phyloP scores from a whole-genome alignment of 2,113 vertebrate genomes.

The Tenrec ecaudatus region DNA sequence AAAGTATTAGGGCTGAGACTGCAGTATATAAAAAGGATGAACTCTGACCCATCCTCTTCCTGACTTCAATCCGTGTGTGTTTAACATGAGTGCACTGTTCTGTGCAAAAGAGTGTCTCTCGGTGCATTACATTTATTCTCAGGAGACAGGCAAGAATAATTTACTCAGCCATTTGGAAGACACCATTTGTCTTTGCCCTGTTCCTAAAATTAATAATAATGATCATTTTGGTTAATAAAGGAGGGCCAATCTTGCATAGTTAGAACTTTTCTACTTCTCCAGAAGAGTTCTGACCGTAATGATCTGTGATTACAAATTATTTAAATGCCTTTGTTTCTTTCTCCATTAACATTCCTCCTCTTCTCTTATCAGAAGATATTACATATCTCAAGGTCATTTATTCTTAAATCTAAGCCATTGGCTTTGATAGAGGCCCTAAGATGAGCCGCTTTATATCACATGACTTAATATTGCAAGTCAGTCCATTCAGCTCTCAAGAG shows the following conservation, averaged over 20 bases:
- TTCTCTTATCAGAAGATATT: background rate
- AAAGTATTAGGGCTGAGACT: too few species aligned
- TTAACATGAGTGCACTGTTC: too few species aligned
- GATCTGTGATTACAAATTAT: background rate
- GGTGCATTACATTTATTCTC: background rate
- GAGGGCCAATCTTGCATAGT: background rate
- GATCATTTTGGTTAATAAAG: background rate
- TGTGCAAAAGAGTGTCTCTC: too few species aligned
- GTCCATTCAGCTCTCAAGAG: slow-evolving; percentile 28
- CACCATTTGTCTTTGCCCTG: background rate
- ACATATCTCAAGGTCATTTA: background rate
- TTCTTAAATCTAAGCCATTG: background rate
- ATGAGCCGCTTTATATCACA: slow-evolving; percentile 14
- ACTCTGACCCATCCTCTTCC: too few species aligned
- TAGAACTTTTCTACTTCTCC: background rate
- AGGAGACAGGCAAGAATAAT: background rate
- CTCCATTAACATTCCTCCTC: background rate
- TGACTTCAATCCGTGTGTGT: too few species aligned
- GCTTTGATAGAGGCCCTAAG: background rate
- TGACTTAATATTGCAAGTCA: slow-evolving; percentile 32
- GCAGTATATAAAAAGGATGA: too few species aligned
- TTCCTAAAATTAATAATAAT: background rate
- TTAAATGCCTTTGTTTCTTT: background rate
- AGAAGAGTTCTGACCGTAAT: background rate
- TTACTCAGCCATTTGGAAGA: background rate